Base-by-base conservation (phyloP, 2,113 vertebrate genomes). In the Synchiropus splendidus region DNA sequence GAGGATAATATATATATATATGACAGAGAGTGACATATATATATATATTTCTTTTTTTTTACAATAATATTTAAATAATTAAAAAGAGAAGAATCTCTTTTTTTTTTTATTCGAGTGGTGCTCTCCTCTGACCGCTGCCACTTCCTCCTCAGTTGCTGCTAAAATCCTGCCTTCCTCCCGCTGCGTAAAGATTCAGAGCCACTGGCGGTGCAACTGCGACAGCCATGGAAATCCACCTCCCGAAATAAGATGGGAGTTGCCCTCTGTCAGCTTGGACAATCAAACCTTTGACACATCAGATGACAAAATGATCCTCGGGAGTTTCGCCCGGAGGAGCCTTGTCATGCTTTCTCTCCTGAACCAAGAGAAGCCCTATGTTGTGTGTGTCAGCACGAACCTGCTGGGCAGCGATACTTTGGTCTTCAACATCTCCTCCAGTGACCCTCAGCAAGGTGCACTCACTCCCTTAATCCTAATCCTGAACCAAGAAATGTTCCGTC, bases 191-290 rank as follows among this genome's bases (percentile, higher is more conserved):
- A 44, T 55, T 45, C 44, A 52, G 16, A 54, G 56, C 18, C 36
- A 41, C 33, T 39, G 67, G 1, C 56, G 57, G 16, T 81, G 80
- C 27, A 34, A 47, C 50, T 85, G 82, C n/a, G 48, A 75, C 57
- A 78, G 72, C 61, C 58, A 64, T 34, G 83, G 74, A 39, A 80
- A 82, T 67, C 83, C 83, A 0, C 16, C 6, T 6, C 81, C 83
- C 12, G 59, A 45, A 16, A 15, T 83, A 46, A 9, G 61, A 31
- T 85, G 83, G 82, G 55, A 66, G 52, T 38, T 77, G 35, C 67
- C 67, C 6, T 77, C 45, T n/a, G n/a, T n/a, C n/a, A n/a, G n/a
- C n/a, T n/a, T n/a, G 45, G 55, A 48, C 49, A 70, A 32, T 78
- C 77, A 12, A 55, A 63, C 14, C 38, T 49, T 13, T 43, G 45